A percentile compares a stretch with the other conserved stretches of the same genome.
Conservation (phyloP, 1,140 invertebrate species). For the Meteorus sp. region DNA sequence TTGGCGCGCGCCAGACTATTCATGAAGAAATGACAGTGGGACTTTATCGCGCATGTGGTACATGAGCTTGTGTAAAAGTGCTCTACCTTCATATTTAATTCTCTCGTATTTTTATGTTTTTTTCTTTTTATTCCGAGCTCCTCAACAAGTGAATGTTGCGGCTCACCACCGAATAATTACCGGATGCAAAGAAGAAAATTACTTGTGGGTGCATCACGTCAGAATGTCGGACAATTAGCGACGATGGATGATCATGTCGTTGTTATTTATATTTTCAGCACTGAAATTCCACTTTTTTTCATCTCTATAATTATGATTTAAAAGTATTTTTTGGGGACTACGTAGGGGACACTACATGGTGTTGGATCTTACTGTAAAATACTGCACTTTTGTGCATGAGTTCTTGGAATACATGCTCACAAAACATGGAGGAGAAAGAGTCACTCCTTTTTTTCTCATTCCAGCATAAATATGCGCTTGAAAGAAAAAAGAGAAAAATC, state of each 20-base stretch:
- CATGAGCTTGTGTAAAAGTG: neutral
- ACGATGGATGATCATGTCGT: slow-evolving; percentile 8
- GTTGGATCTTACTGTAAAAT: no score
- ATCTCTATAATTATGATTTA: neutral
- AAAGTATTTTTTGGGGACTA: no score
- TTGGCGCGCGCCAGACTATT: slow-evolving; percentile 24
- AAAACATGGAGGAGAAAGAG: neutral
- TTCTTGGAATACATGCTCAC: neutral
- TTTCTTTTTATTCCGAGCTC: neutral
- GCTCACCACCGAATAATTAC: neutral
- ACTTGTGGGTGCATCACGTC: neutral
- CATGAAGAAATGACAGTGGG: neutral
- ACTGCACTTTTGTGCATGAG: neutral
- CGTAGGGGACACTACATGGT: no score
- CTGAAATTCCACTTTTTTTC: neutral
- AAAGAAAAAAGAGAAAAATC: neutral
- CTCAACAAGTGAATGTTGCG: no score
- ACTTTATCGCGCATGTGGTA: neutral
- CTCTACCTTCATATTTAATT: slow-evolving; percentile 7
- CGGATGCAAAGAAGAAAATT: slow-evolving; percentile 7
- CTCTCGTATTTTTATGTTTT: neutral
- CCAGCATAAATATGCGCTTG: neutral
- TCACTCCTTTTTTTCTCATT: neutral
- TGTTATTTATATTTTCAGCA: neutral
- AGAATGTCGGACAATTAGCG: slow-evolving; percentile 13